Base-by-base conservation (phyloP, 2,113 vertebrate species). In the Smithornis capensis region DNA sequence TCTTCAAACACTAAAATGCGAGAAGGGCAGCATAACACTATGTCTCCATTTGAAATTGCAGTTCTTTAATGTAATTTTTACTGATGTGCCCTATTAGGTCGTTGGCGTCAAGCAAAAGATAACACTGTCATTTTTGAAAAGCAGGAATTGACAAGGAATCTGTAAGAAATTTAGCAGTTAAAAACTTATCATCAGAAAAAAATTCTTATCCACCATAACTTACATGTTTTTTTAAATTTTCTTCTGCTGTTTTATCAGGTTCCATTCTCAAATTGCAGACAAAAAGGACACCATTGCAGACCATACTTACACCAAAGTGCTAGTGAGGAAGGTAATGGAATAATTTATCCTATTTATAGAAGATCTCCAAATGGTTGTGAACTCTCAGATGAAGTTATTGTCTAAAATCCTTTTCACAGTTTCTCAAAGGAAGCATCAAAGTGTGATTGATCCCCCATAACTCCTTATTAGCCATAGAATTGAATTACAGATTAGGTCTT, bases 281-380 rank as follows among this genome's bases (percentile, higher is more conserved):
- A 59, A 77, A 71, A 92, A 76, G 4, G 5, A 76, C 5, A 40
- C 19, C 28, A 33, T 23, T n/a, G 5, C 35, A 64, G 92, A 68
- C 1, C 18, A 47, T 77, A 70, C 81, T 89, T 94, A 77, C 38
- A 81, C 33, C 33, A 31, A 49, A 80, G 22, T 14, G 2, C 19
- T 81, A 63, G 12, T 90, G 67, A 92, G 56, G 13, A 19, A 80
- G 29, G 14, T 63, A 88, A 70, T 59, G 16, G 63, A 90, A 80
- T 70, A 83, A 78, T 94, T 95, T 53, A 52, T 73, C 21, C 9
- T 75, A 67, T 87, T 87, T 95, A 73, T 87, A 79, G 94, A 71
- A 87, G 38, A 65, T 87, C 15, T 89, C 28, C 27, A 91, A 77
- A 81, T 83, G 52, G 57, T 86, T 86, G 33, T 50, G 33, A 81